Evolutionary conservation across 1,140 invertebrate species (phyloP).

Genomic region (Zaprionus ghesquierei): DNA sequence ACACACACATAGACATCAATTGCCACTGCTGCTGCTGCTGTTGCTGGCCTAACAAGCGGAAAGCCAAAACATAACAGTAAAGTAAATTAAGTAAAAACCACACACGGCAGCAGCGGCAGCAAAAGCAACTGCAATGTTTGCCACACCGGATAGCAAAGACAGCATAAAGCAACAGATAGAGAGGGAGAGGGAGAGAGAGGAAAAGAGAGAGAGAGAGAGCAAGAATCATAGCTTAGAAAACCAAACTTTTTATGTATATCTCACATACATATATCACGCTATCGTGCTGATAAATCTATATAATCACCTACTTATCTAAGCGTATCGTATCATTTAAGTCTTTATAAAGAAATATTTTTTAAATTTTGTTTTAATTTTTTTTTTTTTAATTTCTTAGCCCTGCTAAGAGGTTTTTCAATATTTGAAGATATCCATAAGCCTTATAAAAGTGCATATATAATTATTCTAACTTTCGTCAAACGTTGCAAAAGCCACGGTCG

Average conservation of each 20-base stretch:
- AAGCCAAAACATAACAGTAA: slow-evolving; percentile 78
- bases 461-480: neutral
- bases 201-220: neutral
- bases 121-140: slow-evolving; percentile 50
- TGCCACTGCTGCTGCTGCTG: neutral
- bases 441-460: neutral
- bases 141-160: slow-evolving; percentile 56
- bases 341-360: neutral
- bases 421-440: neutral
- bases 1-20: no score
- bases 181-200: neutral
- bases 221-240: neutral
- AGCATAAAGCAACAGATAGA: neutral
- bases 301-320: no score
- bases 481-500: neutral
- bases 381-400: neutral
- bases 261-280: neutral
- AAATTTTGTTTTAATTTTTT: neutral
- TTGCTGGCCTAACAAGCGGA: slow-evolving; percentile 70
- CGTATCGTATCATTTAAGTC: no score
- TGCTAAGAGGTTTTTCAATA: neutral
- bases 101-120: slow-evolving; percentile 36
- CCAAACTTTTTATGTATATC: neutral
- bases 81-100: slow-evolving; percentile 77
- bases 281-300: neutral